These are phyloP conservation scores for Anseranas semipalmata DNA, from an alignment of 2,113 vertebrate genomes.

Conservation along the genomic window DNA sequence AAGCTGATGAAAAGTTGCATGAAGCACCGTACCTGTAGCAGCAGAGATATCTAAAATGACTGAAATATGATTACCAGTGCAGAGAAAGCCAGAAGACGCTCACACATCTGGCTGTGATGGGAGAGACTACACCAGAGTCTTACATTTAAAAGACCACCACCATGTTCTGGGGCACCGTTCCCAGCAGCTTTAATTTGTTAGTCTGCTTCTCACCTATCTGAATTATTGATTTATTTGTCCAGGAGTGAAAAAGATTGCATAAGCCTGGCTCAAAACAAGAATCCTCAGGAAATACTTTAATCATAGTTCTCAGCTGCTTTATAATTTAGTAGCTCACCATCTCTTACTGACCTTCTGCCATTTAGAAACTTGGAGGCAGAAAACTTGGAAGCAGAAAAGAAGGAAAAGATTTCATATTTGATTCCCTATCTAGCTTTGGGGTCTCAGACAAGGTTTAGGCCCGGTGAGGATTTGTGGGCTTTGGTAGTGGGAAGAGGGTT, in stretches of 20 bases:
- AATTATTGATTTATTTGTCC: not conserved
- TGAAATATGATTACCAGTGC: not conserved
- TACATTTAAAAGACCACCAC: not conserved
- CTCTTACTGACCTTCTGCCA: not conserved
- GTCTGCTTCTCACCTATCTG: not conserved
- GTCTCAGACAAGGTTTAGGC: not conserved
- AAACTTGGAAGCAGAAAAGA: not conserved
- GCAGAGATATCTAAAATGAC: not conserved
- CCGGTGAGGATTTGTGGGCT: not conserved
- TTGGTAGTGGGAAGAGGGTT: not conserved
- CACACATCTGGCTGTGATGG: not conserved
- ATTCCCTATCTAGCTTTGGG: not conserved
- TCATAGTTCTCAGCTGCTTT: fast-evolving
- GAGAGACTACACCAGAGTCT: not conserved
- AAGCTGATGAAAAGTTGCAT: not conserved
- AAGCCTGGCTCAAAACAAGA: not conserved
- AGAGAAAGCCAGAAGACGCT: not conserved
- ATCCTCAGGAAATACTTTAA: not conserved
- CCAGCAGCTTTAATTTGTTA: not conserved
- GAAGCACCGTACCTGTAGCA: not conserved
- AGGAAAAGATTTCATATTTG: not conserved
- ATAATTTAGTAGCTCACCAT: not conserved
- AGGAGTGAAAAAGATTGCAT: not conserved
- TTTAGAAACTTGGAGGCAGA: not conserved
- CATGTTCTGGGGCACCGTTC: not conserved